Base-by-base conservation (phyloP, 2,888 invertebrate species). In the Nephrocerus scutellatus region DNA sequence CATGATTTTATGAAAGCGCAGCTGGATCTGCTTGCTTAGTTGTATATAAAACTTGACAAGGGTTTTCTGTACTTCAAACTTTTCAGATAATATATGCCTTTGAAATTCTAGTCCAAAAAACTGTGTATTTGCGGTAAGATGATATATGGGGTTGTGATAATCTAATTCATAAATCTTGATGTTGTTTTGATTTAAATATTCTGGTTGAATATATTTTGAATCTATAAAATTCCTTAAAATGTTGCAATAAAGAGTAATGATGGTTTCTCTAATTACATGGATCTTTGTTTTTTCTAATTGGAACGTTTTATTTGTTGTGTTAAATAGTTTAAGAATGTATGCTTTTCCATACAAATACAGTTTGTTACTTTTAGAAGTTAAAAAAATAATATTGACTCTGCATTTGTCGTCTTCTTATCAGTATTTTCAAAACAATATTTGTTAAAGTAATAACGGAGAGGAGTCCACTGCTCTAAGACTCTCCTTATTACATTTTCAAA, bases 81-180 rank as follows among this genome's bases (percentile, higher is more conserved):
- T 30, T 30, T 30, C 30, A 4, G 30, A 30, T 18, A 19, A 12
- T n/a, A 19, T 6, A 30, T 30, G 19, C 30, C 8, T 15, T 30
- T 30, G n/a, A 30, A 30, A 18, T 30, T 30, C 30, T 30, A 30
- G 18, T 30, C 30, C 30, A 18, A 19, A 30, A 30, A 7, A 30
- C 18, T 30, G 30, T 19, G 16, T 29, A 29, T 7, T 18, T 18
- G 8, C n/a, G 19, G 30, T 5, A 16, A 18, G n/a, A n/a, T n/a
- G n/a, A n/a, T n/a, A n/a, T n/a, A n/a, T n/a, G n/a, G n/a, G n/a
- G n/a, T n/a, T n/a, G n/a, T n/a, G n/a, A n/a, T n/a, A n/a, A n/a
- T n/a, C n/a, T n/a, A n/a, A n/a, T n/a, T n/a, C n/a, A n/a, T n/a
- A n/a, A n/a, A n/a, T n/a, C n/a, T n/a, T n/a, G n/a, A n/a, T n/a